Evolutionary conservation across 2,113 vertebrate genomes (phyloP), one percentile per base, ranked within the genome.

Genomic region (Melanocharis versteri): DNA sequence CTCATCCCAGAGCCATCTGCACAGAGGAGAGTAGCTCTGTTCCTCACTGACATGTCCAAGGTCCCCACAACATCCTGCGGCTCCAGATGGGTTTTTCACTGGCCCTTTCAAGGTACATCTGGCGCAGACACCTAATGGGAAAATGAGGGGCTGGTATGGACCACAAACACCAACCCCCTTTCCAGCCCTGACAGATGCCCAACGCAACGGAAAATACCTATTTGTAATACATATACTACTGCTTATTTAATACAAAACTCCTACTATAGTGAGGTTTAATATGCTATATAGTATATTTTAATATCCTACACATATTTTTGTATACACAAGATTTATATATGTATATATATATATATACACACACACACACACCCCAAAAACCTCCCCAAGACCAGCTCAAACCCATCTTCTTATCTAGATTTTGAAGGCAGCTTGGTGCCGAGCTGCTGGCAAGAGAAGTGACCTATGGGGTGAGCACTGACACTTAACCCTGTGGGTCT

Each of bases 181-280:
- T 22, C 39, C 79, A 72, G 78, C 28, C 72, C 72, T 20, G 40
- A 9, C 16, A 35, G 30, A 78, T 22, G 37, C 60, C 35, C 28
- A 26, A 1, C 0, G 1, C 4, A 28, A 73, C 2, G 1, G 3
- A 42, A 62, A 69, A 69, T 31, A 35, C 5, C 2, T 15, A 31
- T 40, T 47, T 90, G 26, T 54, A 21, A 19, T 11, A 47, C 4
- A 31, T 19, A 13, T 35, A 27, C 16, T 22, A 30, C 47, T 35
- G 23, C 6, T 83, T 47, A 35, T 23, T 69, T 68, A 15, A 23
- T 22, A 40, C 8, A 35, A 31, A 69, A 31, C n/a, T 76, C 26
- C 70, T 54, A 28, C 58, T 57, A 4, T 1, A 40, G n/a, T 23
- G 40, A 39, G 40, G 48, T 47, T 76, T 61, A 40, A 35, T 48